Evolutionary conservation across 2,113 vertebrate genomes (phyloP), one percentile per base, ranked within the genome.

Genomic region (Heterocephalus glaber): DNA sequence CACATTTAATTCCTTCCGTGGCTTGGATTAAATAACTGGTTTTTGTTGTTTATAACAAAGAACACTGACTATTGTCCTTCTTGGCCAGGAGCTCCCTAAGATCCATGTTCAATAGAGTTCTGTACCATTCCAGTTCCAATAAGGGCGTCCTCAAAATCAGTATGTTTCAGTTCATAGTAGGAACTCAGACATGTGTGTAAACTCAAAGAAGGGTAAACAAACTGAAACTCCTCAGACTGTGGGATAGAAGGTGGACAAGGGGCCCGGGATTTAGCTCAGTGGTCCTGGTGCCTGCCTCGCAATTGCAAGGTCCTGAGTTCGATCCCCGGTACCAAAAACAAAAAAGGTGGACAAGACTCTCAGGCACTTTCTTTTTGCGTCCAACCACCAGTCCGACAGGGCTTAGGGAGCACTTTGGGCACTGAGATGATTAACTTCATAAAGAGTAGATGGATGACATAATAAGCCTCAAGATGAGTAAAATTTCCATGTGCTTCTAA

Each of bases 391-490:
- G 24, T 83, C n/a, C 44, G 70, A 77, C 44, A 33, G 30, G 86
- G 56, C 24, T 94, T 92, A 91, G 91, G 81, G 7, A 83, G 74
- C 6, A 58, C 61, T 66, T 77, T 81, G 60, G 63, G 61, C 96
- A 82, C 4, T 72, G 38, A 14, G 24, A 77, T 83, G 54, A 96
- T 86, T 89, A 86, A 92, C 54, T 94, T 41, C 84, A 54, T 83
- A 94, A 91, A 91, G 85, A 89, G 84, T 33, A 54, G 58, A 68
- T 82, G 72, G 65, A 95, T 92, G 56, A 94, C 90, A 93, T 90
- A 92, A 89, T 47, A 90, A 54, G 30, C 6, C 65, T 96, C 52
- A 58, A 33, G 54, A 61, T 80, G 89, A 89, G 79, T 92, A 94
- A 92, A 85, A 56, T 54, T 35, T 52, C 79, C 24, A 35, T 65